Base-by-base conservation (phyloP, 1,140 invertebrate species). In the Macrosteles quadrilineatus region DNA sequence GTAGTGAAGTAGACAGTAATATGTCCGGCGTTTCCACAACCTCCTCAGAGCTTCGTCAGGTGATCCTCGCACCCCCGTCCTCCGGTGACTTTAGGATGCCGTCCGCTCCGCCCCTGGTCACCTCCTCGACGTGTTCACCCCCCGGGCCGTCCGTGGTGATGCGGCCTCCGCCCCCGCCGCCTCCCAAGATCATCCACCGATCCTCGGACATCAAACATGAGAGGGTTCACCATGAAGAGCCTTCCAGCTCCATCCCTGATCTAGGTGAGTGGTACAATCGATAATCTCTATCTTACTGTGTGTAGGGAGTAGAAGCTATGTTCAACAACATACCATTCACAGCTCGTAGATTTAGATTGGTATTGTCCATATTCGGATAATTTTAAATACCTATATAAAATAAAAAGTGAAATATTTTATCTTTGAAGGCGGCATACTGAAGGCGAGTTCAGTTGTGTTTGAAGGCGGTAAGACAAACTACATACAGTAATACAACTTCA, bases 221-320 rank as follows among this genome's bases (percentile, higher is more conserved):
- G 31, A 31, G 70, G 19, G 62, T 68, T 32, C 82, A 68, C 12
- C 83, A 87, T 78, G 90, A 93, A 80, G 90, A 93, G 78, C 90
- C 90, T 1, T 90, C 90, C 45, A 92, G 90, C 81, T 93, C 91
- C 71, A 92, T 92, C 80, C 91, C 91, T 65, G 91, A 93, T 86
- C 83, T 93, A 84, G 91, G 91, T 92, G 77, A 89, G 90, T 67
- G 9, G n/a, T n/a, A n/a, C n/a, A n/a, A n/a, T n/a, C n/a, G n/a
- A n/a, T n/a, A n/a, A n/a, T n/a, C n/a, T n/a, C n/a, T n/a, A n/a
- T n/a, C n/a, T n/a, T n/a, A n/a, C n/a, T n/a, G n/a, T n/a, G n/a
- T n/a, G n/a, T n/a, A n/a, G n/a, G n/a, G n/a, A n/a, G n/a, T n/a
- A n/a, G n/a, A n/a, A n/a, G n/a, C n/a, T n/a, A n/a, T n/a, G n/a